Evolutionary conservation across 2,888 invertebrate genomes (phyloP).

Genomic region (Drosophila atripex): DNA sequence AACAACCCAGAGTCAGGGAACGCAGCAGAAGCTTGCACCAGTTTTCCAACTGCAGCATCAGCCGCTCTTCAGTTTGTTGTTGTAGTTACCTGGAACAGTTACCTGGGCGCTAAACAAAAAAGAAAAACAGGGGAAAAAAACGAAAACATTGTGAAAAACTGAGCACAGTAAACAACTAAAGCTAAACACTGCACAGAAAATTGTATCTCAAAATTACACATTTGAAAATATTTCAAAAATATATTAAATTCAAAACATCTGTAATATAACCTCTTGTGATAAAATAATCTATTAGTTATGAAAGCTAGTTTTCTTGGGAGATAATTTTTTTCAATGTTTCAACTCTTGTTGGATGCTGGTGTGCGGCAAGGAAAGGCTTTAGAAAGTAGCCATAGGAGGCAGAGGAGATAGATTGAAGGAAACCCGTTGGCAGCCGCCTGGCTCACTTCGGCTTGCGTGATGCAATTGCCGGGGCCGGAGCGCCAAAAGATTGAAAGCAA

Average conservation of each 20-base stretch:
- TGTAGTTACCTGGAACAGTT: slow-evolving; percentile 64
- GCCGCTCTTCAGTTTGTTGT: slow-evolving; percentile 18
- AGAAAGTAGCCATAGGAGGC: slow-evolving; percentile 69
- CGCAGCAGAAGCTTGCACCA: slow-evolving; percentile 69
- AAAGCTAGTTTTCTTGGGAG: not conserved
- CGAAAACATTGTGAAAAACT: slow-evolving; percentile 26
- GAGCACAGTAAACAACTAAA: slow-evolving; percentile 54
- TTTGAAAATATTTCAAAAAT: not conserved
- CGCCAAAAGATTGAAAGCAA: slow-evolving; percentile 79
- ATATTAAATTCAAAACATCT: not conserved
- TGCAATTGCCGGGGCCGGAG: slow-evolving; percentile 69
- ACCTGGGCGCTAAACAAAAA: slow-evolving; percentile 70
- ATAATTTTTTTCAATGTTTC: not conserved
- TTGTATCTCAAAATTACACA: not conserved
- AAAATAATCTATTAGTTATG: not conserved
- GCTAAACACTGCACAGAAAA: not conserved
- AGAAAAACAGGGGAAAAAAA: slow-evolving; percentile 28
- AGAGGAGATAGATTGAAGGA: slow-evolving; percentile 45
- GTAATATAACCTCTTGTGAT: not conserved
- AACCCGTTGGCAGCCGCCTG: slow-evolving; percentile 65
- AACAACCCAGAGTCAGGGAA: slow-evolving; percentile 35
- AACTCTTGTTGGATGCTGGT: slow-evolving; percentile 12
- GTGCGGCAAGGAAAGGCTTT: slow-evolving; percentile 48
- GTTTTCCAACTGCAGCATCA: slow-evolving; percentile 59
- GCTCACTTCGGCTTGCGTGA: slow-evolving; percentile 69